These are phyloP conservation scores for Tridacna gigas DNA, from an alignment of 2,888 invertebrate genomes.

Conservation along the genomic window DNA sequence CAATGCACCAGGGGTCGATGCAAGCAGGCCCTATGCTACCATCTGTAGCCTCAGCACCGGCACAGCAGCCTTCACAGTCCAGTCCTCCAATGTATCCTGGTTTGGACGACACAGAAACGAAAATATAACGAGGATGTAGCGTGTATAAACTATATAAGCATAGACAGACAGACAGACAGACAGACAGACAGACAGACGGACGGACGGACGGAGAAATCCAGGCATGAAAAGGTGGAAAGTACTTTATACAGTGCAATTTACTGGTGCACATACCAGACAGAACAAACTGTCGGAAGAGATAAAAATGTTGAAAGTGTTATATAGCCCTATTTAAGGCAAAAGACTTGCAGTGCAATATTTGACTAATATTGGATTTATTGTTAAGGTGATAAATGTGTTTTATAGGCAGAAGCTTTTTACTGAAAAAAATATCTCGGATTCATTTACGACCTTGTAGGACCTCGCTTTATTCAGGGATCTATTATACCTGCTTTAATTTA, in stretches of 20 bases:
- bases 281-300: too few species aligned
- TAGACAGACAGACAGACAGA: background rate
- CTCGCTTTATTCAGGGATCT: background rate
- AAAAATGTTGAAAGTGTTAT: too few species aligned
- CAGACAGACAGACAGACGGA: background rate
- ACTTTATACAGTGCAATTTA: background rate
- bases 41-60: background rate
- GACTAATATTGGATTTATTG: background rate
- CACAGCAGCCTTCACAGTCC: background rate
- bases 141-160: background rate
- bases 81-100: constrained; percentile 6
- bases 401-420: background rate
- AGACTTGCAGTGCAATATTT: background rate
- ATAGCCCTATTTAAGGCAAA: too few species aligned
- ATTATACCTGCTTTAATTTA: too few species aligned
- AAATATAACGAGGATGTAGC: background rate
- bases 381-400: too few species aligned
- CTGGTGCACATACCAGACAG: too few species aligned
- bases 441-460: background rate
- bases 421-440: background rate
- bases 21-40: background rate
- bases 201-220: background rate
- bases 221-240: background rate
- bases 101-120: background rate
- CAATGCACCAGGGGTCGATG: background rate